Base-by-base conservation (phyloP, 2,113 vertebrate species). In the Tylochromis polylepis region DNA sequence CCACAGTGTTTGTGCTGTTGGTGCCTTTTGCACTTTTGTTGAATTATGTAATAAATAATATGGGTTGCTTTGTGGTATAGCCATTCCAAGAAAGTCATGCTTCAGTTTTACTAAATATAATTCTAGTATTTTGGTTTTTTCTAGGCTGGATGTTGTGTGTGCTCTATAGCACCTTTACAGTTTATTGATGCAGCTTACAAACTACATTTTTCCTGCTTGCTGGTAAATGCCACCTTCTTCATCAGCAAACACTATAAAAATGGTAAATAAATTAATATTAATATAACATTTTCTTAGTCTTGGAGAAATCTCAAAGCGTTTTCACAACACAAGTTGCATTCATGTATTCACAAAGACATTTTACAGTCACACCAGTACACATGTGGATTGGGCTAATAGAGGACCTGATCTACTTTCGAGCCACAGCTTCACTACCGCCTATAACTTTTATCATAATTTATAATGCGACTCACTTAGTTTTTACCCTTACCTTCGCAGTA, bases 121-220 rank as follows among this genome's bases (percentile, higher is more conserved):
- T 67, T 41, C 36, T 22, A 24, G n/a, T 22, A 41, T 4, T 62
- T 34, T 1, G 5, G 1, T 36, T 41, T 38, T 24, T 67, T 15
- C 36, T 67, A 4, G 2, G 20, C 22, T 41, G 36, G 11, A 41
- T 41, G n/a, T 67, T 15, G 36, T 14, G 36, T 67, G n/a, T 15
- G 62, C 11, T 41, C n/a, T 8, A 24, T 15, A 67, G 7, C 62
- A 24, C 2, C 62, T 41, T 15, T 24, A 14, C 36, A 41, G 62
- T 65, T 65, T 38, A 14, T 65, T 12, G 34, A 65, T 41, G n/a
- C 36, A 67, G 4, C 36, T 5, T 0, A 14, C 0, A 0, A 41
- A 41, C 20, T 24, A 22, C 2, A 22, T 38, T 67, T 67, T 65
- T 38, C 11, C 20, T 38, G 20, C 60, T 65, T 1, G 34, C 60